Evolutionary conservation across 2,888 invertebrate species (phyloP), one percentile per base, ranked within the genome.

Genomic region (Pelosia muscerda): DNA sequence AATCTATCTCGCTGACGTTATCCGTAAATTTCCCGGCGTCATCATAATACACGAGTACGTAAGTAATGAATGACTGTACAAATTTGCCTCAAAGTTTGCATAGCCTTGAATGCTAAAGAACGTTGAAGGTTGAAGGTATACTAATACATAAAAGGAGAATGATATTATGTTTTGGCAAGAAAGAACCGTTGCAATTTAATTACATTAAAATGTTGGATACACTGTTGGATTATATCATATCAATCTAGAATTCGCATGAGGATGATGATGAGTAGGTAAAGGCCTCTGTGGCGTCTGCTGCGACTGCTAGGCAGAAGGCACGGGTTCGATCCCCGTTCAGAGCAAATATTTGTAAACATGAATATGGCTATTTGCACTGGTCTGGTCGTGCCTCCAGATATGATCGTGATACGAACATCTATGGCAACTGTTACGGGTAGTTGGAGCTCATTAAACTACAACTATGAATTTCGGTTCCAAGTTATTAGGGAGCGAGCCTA

Each of bases 51-150:
- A 63, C 23, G 55, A 63, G 26, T 65, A 61, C 68, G 55, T 63
- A 65, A 64, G 65, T 68, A 68, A 68, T 65, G 64, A 68, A 68
- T 68, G 68, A 68, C 68, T 68, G 68, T 64, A 64, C 64, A 68
- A 68, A 60, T 64, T 68, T 56, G 25, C 25, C 55, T 56, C 68
- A 63, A 66, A 67, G 53, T 67, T 63, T 62, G 57, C 38, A 54
- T 49, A 57, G 49, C 62, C 66, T 66, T 62, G 62, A 54, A 59
- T 56, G 49, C n/a, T 54, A 34, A 63, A 54, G 34, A 55, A 66
- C 59, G 26, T 42, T 23, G 25, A 23, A 53, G n/a, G 31, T 25
- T 23, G 25, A 22, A 38, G 23, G 23, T 53, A 54, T 34, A 22
- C 26, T 54, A 19, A 63, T 31, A 22, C 54, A 63, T 62, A 31